Conservation (phyloP, 2,888 invertebrate genomes). For the Lepas anatifera region DNA sequence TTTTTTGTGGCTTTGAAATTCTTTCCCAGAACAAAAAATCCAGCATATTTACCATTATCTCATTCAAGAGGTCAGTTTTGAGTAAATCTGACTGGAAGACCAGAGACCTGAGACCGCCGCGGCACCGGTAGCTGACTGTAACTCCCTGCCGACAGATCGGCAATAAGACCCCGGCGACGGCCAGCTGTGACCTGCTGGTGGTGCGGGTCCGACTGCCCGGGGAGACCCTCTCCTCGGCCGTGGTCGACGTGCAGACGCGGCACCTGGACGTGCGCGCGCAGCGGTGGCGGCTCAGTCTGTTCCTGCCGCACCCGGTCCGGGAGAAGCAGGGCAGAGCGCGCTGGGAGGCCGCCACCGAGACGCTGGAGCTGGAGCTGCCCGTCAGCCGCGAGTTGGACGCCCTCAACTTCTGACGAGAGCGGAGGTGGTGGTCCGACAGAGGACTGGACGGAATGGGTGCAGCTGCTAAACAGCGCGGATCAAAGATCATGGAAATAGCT, state of each 20-base stretch:
- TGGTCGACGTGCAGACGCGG: slow-evolving; percentile 48
- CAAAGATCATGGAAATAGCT: too few species aligned
- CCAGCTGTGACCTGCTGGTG: slow-evolving; percentile 81
- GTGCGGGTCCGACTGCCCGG: slow-evolving; percentile 60
- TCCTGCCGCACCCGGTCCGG: slow-evolving; percentile 68
- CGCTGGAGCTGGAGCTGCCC: slow-evolving; percentile 55
- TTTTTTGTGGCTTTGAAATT: too few species aligned
- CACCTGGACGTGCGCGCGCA: slow-evolving; percentile 51
- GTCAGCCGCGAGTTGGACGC: slow-evolving; percentile 70
- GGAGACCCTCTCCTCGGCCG: slow-evolving; percentile 59
- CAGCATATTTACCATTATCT: too few species aligned
- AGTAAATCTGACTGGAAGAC: too few species aligned
- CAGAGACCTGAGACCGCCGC: too few species aligned
- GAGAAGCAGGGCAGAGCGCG: slow-evolving; percentile 67
- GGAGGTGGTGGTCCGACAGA: too few species aligned
- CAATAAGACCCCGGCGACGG: slow-evolving; percentile 58
- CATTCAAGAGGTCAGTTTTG: too few species aligned
- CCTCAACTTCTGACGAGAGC: slow-evolving; percentile 56
- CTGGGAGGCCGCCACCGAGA: slow-evolving; percentile 54
- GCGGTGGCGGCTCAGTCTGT: slow-evolving; percentile 54
- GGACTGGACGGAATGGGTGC: too few species aligned
- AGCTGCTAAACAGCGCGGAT: too few species aligned
- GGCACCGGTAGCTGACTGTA: background rate
- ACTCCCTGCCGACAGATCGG: slow-evolving; percentile 49
- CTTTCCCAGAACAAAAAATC: too few species aligned